Evolutionary conservation across 1,140 invertebrate genomes (phyloP), one percentile per base, ranked within the genome.

Genomic region (Bacillus rossius): DNA sequence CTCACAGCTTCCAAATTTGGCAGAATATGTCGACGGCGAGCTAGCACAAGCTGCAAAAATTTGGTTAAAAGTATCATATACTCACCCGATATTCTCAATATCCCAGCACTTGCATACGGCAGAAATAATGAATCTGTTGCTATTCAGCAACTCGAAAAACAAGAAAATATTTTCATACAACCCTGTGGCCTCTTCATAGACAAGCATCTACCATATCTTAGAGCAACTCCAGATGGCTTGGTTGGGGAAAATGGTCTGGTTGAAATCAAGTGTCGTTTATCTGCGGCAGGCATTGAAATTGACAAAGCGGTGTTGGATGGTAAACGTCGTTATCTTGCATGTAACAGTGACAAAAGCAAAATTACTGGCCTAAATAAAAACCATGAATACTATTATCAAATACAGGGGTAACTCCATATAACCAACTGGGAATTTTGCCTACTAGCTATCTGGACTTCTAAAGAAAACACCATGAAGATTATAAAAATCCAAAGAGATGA

Each of bases 221-320:
- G 64, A 38, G 72, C 70, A 10, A 65, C 67, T 2, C 75, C 74
- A 20, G 74, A 77, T 69, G 73, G 75, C 19, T 41, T 77, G 2
- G 61, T 73, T 23, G 68, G 64, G 13, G 45, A 69, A 23, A 66
- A 72, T 60, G 65, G 66, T 0, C 43, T 70, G 17, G 43, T 73
- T 1, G 71, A 74, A 64, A 63, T 74, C 0, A 75, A 73, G 61
- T 74, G 70, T 42, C 70, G 70, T 4, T 52, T 52, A 10, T 56
- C 43, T n/a, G 69, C 65, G 10, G 29, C 29, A 34, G 29, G 29
- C 29, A 34, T 34, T 34, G 22, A 62, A 62, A 10, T 34, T 7
- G 29, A 34, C 29, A 34, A 34, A 34, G 29, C 29, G 10, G 4
- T 34, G 29, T 34, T 34, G 29, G 29, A 34, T 4, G 29, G 29